Percentiles rank a stretch among this genome's conserved stretches.
Evolutionary conservation across 2,797 vertebrate genomes (phyloP).

Genomic region (Pseudocheirus occidentalis): DNA sequence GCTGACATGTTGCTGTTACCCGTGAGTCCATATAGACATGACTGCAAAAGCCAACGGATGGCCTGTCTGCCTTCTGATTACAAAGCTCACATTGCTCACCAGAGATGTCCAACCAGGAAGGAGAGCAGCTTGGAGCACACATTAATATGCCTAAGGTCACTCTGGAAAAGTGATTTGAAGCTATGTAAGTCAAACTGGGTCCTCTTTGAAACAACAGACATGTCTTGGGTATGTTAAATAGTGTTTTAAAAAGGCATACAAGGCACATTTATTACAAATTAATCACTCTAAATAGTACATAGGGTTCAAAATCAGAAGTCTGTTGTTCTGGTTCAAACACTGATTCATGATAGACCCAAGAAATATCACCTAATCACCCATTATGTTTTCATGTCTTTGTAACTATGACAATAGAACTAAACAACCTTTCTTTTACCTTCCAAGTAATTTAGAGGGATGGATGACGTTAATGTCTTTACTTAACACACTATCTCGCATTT

Average conservation of each 20-base stretch:
- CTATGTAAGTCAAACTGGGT: neutral
- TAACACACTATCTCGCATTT: neutral
- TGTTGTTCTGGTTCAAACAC: neutral
- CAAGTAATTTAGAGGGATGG: neutral
- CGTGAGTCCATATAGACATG: slow-evolving; percentile 11
- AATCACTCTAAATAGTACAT: neutral
- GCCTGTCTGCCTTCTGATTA: slow-evolving; percentile 24
- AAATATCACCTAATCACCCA: neutral
- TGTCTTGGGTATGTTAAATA: neutral
- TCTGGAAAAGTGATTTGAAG: neutral
- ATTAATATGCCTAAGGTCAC: neutral
- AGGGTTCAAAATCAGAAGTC: slow-evolving; percentile 17
- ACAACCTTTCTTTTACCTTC: neutral
- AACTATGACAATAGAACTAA: neutral
- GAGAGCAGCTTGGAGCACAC: neutral
- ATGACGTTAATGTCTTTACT: neutral
- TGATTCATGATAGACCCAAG: neutral
- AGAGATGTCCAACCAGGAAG: slow-evolving; percentile 20
- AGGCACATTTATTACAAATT: neutral
- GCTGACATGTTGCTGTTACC: slow-evolving; percentile 13
- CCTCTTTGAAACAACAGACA: neutral
- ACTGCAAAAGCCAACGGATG: slow-evolving; percentile 23
- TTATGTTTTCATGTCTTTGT: neutral
- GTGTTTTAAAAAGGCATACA: neutral
- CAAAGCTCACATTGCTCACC: slow-evolving; percentile 60